Percentiles rank a stretch among this genome's conserved stretches.
phyloP scores from a whole-genome alignment of 2,888 invertebrate genomes.

The Tiphia femorata region DNA sequence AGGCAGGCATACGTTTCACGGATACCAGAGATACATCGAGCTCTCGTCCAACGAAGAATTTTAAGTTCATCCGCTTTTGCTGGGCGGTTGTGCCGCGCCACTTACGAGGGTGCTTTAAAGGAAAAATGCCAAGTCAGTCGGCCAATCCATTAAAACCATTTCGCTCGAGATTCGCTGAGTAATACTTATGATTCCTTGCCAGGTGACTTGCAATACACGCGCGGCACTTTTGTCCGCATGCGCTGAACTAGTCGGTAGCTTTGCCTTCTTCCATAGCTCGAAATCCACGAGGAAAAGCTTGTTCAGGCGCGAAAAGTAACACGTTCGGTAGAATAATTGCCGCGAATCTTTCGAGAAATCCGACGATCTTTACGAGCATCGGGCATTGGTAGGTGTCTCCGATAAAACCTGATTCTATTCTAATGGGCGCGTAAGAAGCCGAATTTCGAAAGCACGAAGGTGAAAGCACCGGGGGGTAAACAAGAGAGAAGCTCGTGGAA shows the following conservation, averaged over 20 bases:
- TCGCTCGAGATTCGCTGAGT: slow-evolving; percentile 40
- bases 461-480: neutral
- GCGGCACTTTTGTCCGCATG: slow-evolving; percentile 6
- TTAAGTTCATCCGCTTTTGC: slow-evolving; percentile 39
- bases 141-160: slow-evolving; percentile 49
- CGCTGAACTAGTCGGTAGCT: neutral
- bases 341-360: neutral
- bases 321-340: no score
- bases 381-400: neutral
- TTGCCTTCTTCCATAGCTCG: no score
- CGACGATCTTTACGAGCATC: neutral
- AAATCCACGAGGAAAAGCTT: no score
- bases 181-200: slow-evolving; percentile 38
- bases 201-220: slow-evolving; percentile 40
- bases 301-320: no score
- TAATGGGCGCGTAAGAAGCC: no score
- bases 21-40: no score
- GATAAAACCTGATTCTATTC: neutral
- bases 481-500: neutral
- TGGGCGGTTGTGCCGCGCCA: slow-evolving; percentile 19
- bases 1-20: no score
- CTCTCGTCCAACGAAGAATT: slow-evolving; percentile 20
- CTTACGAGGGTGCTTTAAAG: slow-evolving; percentile 23
- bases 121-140: slow-evolving; percentile 45
- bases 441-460: slow-evolving; percentile 9